Conservation (phyloP, 2,797 vertebrate species). For the Cephalopachus bancanus region DNA sequence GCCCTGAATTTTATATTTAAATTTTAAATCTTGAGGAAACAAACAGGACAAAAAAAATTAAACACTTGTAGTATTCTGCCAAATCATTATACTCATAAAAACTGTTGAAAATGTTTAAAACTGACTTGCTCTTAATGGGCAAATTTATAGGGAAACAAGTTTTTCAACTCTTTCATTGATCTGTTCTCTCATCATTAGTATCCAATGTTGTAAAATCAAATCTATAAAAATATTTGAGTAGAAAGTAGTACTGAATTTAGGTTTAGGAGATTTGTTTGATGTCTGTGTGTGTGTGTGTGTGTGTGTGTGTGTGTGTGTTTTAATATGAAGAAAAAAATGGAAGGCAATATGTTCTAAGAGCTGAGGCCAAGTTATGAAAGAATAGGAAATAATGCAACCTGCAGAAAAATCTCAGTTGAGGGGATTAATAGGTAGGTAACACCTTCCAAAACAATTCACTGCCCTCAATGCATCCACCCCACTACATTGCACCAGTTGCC, state of each 20-base stretch:
- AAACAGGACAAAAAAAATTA: neutral
- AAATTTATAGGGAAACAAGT: neutral
- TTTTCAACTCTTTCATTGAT: neutral
- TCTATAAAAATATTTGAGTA: slow-evolving; percentile 1
- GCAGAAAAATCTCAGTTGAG: neutral
- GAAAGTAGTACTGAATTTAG: slow-evolving; percentile 11
- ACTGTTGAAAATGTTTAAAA: neutral
- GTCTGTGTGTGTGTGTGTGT: no score
- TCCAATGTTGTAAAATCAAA: neutral
- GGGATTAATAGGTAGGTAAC: neutral
- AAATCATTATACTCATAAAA: slow-evolving; percentile 35
- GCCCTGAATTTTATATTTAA: slow-evolving; percentile 46
- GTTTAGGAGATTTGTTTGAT: neutral
- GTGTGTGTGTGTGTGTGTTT: slow-evolving; percentile 6
- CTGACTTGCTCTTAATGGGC: neutral
- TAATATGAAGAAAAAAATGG: neutral
- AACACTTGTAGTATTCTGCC: neutral
- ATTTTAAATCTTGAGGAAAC: slow-evolving; percentile 50
- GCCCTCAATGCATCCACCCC: neutral
- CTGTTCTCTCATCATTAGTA: neutral
- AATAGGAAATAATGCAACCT: neutral
- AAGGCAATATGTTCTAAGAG: neutral
- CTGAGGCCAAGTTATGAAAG: neutral
- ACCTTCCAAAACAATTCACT: neutral
- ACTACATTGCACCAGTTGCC: neutral